Evolutionary conservation across 2,888 invertebrate genomes (phyloP).

Genomic region (Drosophila falleni): DNA sequence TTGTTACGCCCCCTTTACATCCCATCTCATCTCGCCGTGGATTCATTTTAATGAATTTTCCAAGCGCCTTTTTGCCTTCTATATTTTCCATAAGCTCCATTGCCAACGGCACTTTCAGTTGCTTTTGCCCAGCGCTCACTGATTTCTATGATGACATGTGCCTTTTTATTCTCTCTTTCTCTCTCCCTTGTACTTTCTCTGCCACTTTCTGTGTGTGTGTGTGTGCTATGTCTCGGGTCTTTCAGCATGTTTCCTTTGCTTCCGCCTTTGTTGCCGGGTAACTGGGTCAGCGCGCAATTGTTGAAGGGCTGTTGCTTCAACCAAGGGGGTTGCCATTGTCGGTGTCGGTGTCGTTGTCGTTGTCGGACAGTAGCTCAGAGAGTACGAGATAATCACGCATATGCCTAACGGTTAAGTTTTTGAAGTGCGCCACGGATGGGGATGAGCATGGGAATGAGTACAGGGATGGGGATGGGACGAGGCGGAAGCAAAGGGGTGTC

Average conservation of each 20-base stretch:
- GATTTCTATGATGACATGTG: slow-evolving; percentile 81
- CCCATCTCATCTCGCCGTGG: slow-evolving; percentile 3
- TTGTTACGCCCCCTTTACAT: slow-evolving; percentile 30
- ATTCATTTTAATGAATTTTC: slow-evolving; percentile 78
- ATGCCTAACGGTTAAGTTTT: slow-evolving; percentile 80
- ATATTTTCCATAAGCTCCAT: slow-evolving; percentile 67
- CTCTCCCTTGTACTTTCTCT: slow-evolving; percentile 14
- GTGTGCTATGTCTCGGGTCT: slow-evolving; percentile 52
- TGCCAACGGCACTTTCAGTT: slow-evolving; percentile 58
- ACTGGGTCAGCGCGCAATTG: slow-evolving; percentile 80
- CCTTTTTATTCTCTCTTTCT: slow-evolving; percentile 63
- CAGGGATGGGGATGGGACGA: slow-evolving; percentile 38
- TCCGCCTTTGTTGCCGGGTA: slow-evolving; percentile 81
- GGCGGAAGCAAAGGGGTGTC: slow-evolving; percentile 60
- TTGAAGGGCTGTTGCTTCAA: slow-evolving; percentile 60
- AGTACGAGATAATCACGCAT: slow-evolving; percentile 77
- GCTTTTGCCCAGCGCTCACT: slow-evolving; percentile 59
- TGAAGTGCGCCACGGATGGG: slow-evolving; percentile 60
- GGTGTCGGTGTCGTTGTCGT: slow-evolving; percentile 28
- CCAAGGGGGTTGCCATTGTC: slow-evolving; percentile 34
- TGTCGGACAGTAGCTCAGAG: slow-evolving; percentile 51
- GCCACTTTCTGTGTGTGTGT: background rate
- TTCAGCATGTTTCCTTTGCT: slow-evolving; percentile 78
- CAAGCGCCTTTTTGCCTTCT: slow-evolving; percentile 55
- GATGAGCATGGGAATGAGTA: slow-evolving; percentile 29